These are phyloP conservation scores for Nematopogon swammerdamellus DNA, from an alignment of 2,888 invertebrate species.

Conservation along the genomic window DNA sequence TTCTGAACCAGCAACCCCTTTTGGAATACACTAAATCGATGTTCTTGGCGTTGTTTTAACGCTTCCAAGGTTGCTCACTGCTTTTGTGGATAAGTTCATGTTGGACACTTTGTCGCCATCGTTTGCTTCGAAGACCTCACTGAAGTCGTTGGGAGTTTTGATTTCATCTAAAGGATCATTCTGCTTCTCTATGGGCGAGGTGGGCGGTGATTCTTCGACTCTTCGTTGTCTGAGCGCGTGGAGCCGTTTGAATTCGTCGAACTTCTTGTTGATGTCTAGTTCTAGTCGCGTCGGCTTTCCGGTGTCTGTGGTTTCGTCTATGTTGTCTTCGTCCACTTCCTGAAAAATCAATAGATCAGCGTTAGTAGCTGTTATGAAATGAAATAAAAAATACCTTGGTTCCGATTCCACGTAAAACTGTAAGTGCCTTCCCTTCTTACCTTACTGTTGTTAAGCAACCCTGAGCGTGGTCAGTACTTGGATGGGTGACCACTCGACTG, in stretches of 20 bases:
- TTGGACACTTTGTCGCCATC: neutral
- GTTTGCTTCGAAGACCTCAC: neutral
- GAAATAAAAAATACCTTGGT: too few species aligned
- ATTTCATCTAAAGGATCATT: neutral
- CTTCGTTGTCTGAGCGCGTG: conserved; percentile 20
- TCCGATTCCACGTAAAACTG: too few species aligned
- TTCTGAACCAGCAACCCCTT: too few species aligned
- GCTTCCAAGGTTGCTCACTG: neutral
- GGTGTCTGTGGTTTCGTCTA: conserved; percentile 26
- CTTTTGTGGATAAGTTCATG: neutral
- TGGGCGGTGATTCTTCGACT: conserved; percentile 10
- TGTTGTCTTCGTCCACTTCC: conserved; percentile 60
- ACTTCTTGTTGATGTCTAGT: conserved; percentile 40
- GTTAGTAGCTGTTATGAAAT: neutral
- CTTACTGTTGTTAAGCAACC: too few species aligned
- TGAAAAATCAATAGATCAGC: conserved; percentile 24
- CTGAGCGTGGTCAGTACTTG: too few species aligned
- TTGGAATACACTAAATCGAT: neutral
- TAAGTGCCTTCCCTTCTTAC: too few species aligned
- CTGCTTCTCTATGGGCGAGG: conserved; percentile 8
- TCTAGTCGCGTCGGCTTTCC: conserved; percentile 37
- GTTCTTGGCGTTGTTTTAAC: neutral
- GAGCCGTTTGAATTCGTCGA: conserved; percentile 43
- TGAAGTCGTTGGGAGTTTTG: neutral
- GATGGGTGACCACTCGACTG: too few species aligned